Percentiles rank a stretch among this genome's conserved stretches.
Conservation (phyloP, 2,888 invertebrate species). For the Adelphocoris suturalis region DNA sequence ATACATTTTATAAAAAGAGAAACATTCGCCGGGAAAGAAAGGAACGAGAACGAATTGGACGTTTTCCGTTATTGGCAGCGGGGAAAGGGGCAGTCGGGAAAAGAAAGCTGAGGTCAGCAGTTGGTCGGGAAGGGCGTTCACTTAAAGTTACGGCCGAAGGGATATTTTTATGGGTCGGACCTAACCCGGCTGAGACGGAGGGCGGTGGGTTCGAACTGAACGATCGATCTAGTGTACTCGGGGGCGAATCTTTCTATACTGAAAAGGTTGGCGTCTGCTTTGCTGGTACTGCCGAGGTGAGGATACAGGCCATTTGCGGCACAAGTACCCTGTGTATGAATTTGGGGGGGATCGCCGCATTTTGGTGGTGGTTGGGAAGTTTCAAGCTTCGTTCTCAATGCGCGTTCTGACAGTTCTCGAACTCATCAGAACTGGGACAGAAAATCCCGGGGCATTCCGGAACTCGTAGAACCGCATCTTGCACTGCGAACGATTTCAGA, state of each 20-base stretch:
- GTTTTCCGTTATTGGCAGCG: conserved; percentile 8
- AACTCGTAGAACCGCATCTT: no score
- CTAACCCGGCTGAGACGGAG: not conserved
- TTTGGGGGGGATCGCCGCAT: no score
- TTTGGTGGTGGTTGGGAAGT: no score
- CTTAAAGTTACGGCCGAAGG: conserved; percentile 33
- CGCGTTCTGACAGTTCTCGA: no score
- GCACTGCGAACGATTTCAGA: no score
- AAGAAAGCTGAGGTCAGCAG: conserved; percentile 24
- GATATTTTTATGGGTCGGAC: conserved; percentile 26
- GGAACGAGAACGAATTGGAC: not conserved
- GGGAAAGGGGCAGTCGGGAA: not conserved
- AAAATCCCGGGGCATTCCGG: no score
- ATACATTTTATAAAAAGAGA: not conserved
- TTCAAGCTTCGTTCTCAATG: no score
- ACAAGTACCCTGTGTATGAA: no score
- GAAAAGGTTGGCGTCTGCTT: no score
- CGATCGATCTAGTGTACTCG: not conserved
- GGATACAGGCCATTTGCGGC: no score
- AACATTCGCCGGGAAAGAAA: not conserved
- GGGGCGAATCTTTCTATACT: not conserved
- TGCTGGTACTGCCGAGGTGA: no score
- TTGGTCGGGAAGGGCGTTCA: not conserved
- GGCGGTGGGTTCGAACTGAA: not conserved
- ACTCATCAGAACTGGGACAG: no score